Evolutionary conservation across 2,888 invertebrate species (phyloP), one percentile per base, ranked within the genome.

Genomic region (Epirrhoe tristata): DNA sequence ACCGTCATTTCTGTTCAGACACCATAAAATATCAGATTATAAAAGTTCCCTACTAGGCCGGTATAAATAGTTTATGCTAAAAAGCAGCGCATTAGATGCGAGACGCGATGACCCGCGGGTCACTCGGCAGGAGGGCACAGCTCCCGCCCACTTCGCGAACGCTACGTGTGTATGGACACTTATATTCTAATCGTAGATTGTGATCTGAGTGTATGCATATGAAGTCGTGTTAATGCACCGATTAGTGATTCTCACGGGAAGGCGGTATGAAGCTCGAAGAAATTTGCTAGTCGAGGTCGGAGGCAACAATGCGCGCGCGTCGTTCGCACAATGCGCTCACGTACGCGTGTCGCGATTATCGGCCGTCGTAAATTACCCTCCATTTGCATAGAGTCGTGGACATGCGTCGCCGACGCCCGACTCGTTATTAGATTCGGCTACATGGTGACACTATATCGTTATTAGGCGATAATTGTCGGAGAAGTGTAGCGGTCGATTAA

Each of bases 381-480:
- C 88, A 92, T 93, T 93, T 90, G 87, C 93, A 92, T 93, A 90
- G 85, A 76, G 87, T 89, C 90, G 91, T 89, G 89, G 82, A 85
- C 87, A 81, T 78, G 74, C 62, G 87, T 82, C 87, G 85, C 82
- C 83, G 86, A 83, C 82, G 77, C 71, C 75, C 77, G 80, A 79
- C 82, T 86, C 83, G 83, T 84, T 88, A 88, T 91, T 91, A 90
- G 89, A 88, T 90, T 90, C 86, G 87, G 85, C 81, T 86, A 85
- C 87, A 86, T 83, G 78, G 75, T 83, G 78, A 85, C 87, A 83
- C 79, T 80, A 83, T 87, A 83, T 89, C 82, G 87, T 88, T 91
- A 90, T 90, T 89, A 90, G 87, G 85, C 86, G 86, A 89, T 92
- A 92, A 93, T 93, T 91, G 90, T 89, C 84, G 77, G 81, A 81